Percentiles rank a stretch among this genome's conserved stretches.
These are phyloP conservation scores for Trematomus bernacchii DNA, from an alignment of 2,797 vertebrate species.

Conservation along the genomic window DNA sequence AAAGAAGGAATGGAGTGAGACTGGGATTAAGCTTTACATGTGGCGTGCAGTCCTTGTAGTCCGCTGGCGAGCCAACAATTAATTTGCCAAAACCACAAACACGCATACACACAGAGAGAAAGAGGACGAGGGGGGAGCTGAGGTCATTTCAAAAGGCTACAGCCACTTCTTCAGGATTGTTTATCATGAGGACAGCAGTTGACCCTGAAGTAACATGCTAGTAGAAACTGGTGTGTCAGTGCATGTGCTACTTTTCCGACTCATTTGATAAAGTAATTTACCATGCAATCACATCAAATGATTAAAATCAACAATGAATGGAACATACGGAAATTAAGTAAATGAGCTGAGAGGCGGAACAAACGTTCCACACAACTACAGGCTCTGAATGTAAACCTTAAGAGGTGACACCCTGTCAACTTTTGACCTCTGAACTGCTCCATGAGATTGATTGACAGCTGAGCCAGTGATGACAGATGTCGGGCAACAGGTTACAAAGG, in stretches of 20 bases:
- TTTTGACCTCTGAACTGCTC: slow-evolving; percentile 56
- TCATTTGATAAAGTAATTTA: neutral
- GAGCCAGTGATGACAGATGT: slow-evolving; percentile 60
- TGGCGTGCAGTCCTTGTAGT: slow-evolving; percentile 59
- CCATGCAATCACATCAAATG: neutral
- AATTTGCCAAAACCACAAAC: slow-evolving; percentile 54
- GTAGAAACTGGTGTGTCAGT: neutral
- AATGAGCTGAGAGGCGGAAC: neutral
- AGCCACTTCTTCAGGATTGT: slow-evolving; percentile 4
- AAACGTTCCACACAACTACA: neutral
- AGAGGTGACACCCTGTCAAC: slow-evolving; percentile 53
- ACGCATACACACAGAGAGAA: slow-evolving; percentile 13
- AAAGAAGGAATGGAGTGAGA: slow-evolving; percentile 28
- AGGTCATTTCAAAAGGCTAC: slow-evolving; percentile 32
- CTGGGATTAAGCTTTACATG: slow-evolving; percentile 49
- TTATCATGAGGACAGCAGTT: slow-evolving; percentile 11
- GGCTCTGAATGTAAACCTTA: slow-evolving; percentile 1
- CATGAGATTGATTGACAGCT: slow-evolving; percentile 52
- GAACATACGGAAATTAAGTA: neutral
- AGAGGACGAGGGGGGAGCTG: slow-evolving; percentile 6
- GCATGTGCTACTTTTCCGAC: neutral
- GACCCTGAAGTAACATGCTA: neutral
- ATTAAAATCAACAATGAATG: slow-evolving; percentile 6
- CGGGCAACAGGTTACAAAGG: slow-evolving; percentile 56
- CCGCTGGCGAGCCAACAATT: slow-evolving; percentile 34